Evolutionary conservation across 2,797 vertebrate genomes (phyloP).

Genomic region (Fistularia tabacaria): DNA sequence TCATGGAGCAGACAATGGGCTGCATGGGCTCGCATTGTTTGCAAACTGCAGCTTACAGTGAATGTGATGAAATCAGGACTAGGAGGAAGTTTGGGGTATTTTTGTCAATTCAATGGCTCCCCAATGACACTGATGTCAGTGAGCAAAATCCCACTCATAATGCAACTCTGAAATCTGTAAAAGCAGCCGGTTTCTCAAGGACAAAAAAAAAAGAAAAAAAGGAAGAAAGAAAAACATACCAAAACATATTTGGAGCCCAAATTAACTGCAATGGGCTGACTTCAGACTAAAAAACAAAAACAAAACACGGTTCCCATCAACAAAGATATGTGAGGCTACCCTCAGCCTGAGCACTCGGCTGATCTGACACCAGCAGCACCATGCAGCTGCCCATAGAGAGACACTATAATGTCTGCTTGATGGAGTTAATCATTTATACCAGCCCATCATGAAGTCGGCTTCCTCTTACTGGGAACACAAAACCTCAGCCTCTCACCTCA

Average conservation of each 20-base stretch:
- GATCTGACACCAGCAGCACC: constrained; percentile 52
- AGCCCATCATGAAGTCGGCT: constrained; percentile 46
- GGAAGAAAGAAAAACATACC: not conserved
- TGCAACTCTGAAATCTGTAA: constrained; percentile 4
- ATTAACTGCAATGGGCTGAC: not conserved
- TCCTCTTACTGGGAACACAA: constrained; percentile 37
- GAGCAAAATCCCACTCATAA: too few relatives aligned
- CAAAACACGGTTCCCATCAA: constrained; percentile 48
- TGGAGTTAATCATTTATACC: constrained; percentile 77
- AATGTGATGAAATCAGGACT: constrained; percentile 30
- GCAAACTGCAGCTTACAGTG: constrained; percentile 16
- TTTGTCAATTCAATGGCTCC: not conserved
- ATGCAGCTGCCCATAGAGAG: constrained; percentile 60
- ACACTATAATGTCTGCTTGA: constrained; percentile 54
- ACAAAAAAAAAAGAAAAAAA: constrained; percentile 20
- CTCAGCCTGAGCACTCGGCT: not conserved
- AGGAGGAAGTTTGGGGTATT: constrained; percentile 37
- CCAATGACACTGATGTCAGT: constrained; percentile 8
- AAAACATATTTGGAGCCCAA: not conserved
- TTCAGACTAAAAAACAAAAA: constrained; percentile 3
- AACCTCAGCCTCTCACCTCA: constrained; percentile 21
- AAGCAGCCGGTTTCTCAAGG: constrained; percentile 13
- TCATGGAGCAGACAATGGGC: constrained; percentile 44
- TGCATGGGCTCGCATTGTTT: not conserved
- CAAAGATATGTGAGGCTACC: constrained; percentile 46